Base-by-base conservation (phyloP, 2,797 vertebrate species). In the Gouania willdenowi region DNA sequence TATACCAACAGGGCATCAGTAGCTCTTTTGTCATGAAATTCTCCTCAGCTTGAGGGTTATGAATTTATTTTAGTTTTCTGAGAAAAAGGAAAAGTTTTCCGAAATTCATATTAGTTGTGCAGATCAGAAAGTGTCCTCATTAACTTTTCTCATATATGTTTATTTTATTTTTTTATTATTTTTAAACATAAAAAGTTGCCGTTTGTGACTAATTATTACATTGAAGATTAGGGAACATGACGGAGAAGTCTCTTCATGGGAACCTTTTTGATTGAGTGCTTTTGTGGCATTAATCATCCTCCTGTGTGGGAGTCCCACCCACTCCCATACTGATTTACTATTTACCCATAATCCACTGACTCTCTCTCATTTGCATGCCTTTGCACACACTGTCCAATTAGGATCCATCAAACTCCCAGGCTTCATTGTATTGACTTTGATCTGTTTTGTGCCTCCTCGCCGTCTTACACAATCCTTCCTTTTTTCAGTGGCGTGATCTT, bases 371-470 rank as follows among this genome's bases (percentile, higher is more conserved):
- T 78, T 81, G 72, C 68, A 78, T 79, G 66, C 43, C 29, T 72
- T 62, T 54, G 58, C 65, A 68, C 66, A 66, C 73, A 35, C 66
- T 69, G 66, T 72, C 75, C 77, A 82, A 81, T 81, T 83, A 75
- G 63, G 66, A 75, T 78, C 74, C 71, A 67, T 79, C 78, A 74
- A 59, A 52, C 43, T 62, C 26, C 5, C 33, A 56, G 40, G 33
- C 58, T 57, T 55, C 61, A 51, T 66, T 48, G 23, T 45, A 42
- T 51, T 26, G 53, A 71, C 70, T 75, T 75, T 73, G 45, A 74
- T 82, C 66, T 47, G 38, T 67, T 42, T 31, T 26, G 35, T 70
- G 30, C 57, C 33, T 45, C 28, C 47, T 51, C 32, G 31, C 27
- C 49, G 21, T 40, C 43, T 65, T 47, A 56, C 42, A 46, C 43